Percentiles rank a stretch among this genome's conserved stretches.
These are phyloP conservation scores for Oryzias sinensis DNA, from an alignment of 2,797 vertebrate genomes.

Conservation along the genomic window DNA sequence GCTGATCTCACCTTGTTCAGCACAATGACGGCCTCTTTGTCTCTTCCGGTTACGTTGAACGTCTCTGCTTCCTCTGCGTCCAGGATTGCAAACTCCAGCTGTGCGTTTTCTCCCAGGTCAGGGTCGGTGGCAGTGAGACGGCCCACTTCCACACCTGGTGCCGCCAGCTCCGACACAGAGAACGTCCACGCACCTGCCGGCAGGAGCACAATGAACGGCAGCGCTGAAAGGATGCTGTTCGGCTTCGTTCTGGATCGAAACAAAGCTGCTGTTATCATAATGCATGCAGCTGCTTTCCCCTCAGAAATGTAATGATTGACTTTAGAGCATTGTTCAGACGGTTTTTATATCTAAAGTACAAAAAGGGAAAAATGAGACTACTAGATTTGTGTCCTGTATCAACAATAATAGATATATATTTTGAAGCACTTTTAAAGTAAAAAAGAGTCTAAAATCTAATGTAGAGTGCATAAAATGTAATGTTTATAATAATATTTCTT, in stretches of 20 bases:
- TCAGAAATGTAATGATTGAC: slow-evolving; percentile 4
- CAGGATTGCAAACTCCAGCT: slow-evolving; percentile 84
- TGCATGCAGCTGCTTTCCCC: slow-evolving; percentile 6
- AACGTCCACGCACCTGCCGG: slow-evolving; percentile 86
- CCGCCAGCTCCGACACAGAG: slow-evolving; percentile 85
- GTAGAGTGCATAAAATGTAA: too few relatives aligned
- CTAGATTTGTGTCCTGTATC: too few relatives aligned
- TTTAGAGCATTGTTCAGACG: slow-evolving; percentile 6
- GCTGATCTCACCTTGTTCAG: slow-evolving; percentile 73
- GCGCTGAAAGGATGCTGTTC: slow-evolving; percentile 5
- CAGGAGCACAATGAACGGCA: slow-evolving; percentile 5
- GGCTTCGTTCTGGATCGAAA: slow-evolving; percentile 5
- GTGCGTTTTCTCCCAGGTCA: slow-evolving; percentile 85
- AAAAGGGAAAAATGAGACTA: too few relatives aligned
- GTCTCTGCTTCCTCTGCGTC: slow-evolving; percentile 80
- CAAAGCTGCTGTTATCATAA: slow-evolving; percentile 10
- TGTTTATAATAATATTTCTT: too few relatives aligned
- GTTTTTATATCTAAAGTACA: too few relatives aligned
- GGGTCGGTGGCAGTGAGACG: slow-evolving; percentile 85
- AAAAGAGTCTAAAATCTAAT: too few relatives aligned
- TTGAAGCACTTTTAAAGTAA: too few relatives aligned
- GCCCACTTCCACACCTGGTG: slow-evolving; percentile 86
- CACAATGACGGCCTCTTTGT: slow-evolving; percentile 82
- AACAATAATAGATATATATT: too few relatives aligned
- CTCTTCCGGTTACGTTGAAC: slow-evolving; percentile 82